Conservation (phyloP, 2,113 vertebrate genomes). For the Apistogramma diplotaenia region DNA sequence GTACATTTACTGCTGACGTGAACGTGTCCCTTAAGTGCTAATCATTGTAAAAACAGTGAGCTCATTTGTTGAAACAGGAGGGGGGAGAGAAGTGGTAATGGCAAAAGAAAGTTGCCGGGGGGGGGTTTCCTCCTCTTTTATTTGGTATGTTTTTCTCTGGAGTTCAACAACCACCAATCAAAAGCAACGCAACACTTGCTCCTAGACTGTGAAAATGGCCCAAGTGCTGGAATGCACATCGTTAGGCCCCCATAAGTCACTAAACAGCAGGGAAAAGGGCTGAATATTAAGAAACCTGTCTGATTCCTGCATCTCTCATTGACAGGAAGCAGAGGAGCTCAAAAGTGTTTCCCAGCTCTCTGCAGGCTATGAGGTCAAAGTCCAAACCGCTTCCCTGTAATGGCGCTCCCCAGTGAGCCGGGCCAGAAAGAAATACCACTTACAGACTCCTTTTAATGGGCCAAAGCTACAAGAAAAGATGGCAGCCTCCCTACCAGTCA, state of each 20-base stretch:
- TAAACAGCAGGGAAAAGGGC: not conserved
- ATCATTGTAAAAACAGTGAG: slow-evolving; percentile 49
- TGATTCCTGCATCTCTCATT: slow-evolving; percentile 12
- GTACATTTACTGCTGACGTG: slow-evolving; percentile 17
- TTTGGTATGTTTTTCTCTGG: not conserved
- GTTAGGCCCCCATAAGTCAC: slow-evolving; percentile 31
- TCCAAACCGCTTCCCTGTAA: slow-evolving; percentile 55
- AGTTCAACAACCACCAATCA: slow-evolving; percentile 14
- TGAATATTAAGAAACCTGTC: slow-evolving; percentile 35
- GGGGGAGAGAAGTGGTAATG: not conserved
- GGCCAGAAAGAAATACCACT: slow-evolving; percentile 17
- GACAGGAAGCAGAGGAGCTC: slow-evolving; percentile 33
- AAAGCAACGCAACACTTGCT: slow-evolving; percentile 41
- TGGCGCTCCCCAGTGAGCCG: slow-evolving; percentile 42
- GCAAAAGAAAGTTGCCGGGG: slow-evolving; percentile 2
- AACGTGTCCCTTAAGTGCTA: slow-evolving; percentile 36
- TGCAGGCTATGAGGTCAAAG: slow-evolving; percentile 52
- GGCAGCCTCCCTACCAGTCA: slow-evolving; percentile 12
- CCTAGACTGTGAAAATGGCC: not conserved
- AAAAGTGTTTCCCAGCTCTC: slow-evolving; percentile 36
- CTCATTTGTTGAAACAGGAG: slow-evolving; percentile 50
- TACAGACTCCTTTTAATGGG: slow-evolving; percentile 32
- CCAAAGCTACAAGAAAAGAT: slow-evolving; percentile 24
- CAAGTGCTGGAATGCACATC: slow-evolving; percentile 35
- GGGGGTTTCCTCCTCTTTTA: not conserved